These are phyloP conservation scores for Steinernema hermaphroditum DNA, from an alignment of 2,888 invertebrate genomes.

Conservation along the genomic window DNA sequence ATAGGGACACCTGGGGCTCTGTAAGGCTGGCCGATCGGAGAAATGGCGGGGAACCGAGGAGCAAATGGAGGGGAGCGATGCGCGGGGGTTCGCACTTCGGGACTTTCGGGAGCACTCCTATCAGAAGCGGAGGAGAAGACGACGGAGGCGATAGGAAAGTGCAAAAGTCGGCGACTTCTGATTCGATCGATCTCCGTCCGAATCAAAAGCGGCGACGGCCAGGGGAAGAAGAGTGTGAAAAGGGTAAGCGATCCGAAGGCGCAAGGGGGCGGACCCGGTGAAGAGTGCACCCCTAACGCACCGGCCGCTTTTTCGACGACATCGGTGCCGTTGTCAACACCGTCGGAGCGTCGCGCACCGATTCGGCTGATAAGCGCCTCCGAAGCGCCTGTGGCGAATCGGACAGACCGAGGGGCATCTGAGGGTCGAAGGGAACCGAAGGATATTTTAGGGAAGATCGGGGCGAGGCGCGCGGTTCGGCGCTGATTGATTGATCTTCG, in stretches of 20 bases:
- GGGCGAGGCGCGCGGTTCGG: neutral
- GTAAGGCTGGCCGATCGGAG: no score
- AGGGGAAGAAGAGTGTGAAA: constrained; percentile 26
- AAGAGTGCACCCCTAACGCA: constrained; percentile 29
- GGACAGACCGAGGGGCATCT: no score
- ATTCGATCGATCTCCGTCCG: constrained; percentile 23
- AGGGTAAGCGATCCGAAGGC: constrained; percentile 22
- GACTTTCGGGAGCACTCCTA: no score
- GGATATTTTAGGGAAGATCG: no score
- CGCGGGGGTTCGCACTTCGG: no score
- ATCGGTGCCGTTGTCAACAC: constrained; percentile 27
- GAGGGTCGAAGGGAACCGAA: no score
- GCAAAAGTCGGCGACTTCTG: constrained; percentile 25
- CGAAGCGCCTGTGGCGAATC: neutral
- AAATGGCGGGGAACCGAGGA: no score
- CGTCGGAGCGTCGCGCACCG: constrained; percentile 23
- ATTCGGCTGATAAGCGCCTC: neutral
- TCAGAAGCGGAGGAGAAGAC: neutral
- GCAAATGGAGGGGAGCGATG: no score
- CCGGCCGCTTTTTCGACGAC: constrained; percentile 27
- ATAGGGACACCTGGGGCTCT: no score
- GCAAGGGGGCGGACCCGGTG: constrained; percentile 17
- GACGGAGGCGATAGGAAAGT: constrained; percentile 5
- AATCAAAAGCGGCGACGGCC: neutral
- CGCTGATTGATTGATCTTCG: constrained; percentile 11